phyloP scores from a whole-genome alignment of 2,797 vertebrate genomes.

The Pelodytes ibericus region DNA sequence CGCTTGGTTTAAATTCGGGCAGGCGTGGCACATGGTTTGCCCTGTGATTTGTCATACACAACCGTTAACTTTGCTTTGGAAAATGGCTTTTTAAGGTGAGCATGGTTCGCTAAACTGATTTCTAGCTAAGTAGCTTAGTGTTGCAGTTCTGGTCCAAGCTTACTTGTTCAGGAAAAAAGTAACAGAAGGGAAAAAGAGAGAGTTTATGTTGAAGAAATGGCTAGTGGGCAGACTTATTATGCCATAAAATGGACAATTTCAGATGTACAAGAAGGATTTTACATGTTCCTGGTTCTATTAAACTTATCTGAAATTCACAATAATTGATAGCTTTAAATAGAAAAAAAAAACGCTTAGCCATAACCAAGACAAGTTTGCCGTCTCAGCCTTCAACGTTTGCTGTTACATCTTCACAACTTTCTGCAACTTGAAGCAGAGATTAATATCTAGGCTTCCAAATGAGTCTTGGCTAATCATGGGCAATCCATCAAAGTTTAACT shows the following conservation, averaged over 20 bases:
- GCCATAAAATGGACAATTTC: constrained; percentile 36
- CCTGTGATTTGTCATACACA: neutral
- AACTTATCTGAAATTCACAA: constrained; percentile 54
- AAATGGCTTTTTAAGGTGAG: constrained; percentile 57
- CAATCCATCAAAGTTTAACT: too few relatives aligned
- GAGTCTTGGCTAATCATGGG: too few relatives aligned
- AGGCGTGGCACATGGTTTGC: neutral
- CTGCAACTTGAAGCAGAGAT: neutral
- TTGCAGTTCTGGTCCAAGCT: constrained; percentile 61
- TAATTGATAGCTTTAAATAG: constrained; percentile 54
- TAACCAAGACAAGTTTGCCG: constrained; percentile 39
- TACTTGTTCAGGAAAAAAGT: constrained; percentile 45
- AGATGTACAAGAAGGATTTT: constrained; percentile 43
- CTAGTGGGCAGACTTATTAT: constrained; percentile 59
- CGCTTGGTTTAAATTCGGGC: neutral
- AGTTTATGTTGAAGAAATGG: constrained; percentile 53
- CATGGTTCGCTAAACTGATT: constrained; percentile 67
- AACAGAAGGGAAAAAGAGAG: neutral
- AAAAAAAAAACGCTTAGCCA: constrained; percentile 35
- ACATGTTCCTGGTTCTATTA: constrained; percentile 31
- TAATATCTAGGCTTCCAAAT: neutral
- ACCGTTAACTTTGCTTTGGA: constrained; percentile 58
- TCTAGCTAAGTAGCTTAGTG: constrained; percentile 66
- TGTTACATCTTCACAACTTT: neutral
- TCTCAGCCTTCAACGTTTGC: neutral